Percentiles rank a stretch among this genome's conserved stretches.
phyloP scores from a whole-genome alignment of 2,888 invertebrate species.

The Rhodophaea formosa region DNA sequence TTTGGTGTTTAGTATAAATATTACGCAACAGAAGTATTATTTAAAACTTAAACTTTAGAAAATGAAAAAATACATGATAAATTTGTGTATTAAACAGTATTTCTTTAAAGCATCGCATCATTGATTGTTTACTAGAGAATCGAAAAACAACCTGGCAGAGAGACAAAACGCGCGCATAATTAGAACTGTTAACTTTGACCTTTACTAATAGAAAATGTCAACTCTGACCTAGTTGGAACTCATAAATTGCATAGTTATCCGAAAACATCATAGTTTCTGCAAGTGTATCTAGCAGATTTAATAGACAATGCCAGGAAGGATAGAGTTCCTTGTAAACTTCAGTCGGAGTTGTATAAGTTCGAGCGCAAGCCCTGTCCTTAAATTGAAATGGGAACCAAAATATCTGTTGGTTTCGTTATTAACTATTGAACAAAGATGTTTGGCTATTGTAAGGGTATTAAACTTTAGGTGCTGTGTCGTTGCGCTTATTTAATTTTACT shows the following conservation, averaged over 20 bases:
- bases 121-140: too few species aligned
- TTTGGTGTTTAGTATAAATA: too few species aligned
- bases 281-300: constrained; percentile 70
- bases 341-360: constrained; percentile 66
- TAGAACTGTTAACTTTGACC: not conserved
- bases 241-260: constrained; percentile 11
- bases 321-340: constrained; percentile 71
- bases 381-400: constrained; percentile 75
- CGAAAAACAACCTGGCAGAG: too few species aligned
- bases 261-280: constrained; percentile 47
- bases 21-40: too few species aligned
- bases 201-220: not conserved
- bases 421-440: constrained; percentile 55
- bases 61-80: too few species aligned
- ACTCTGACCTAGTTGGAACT: constrained; percentile 1
- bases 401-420: constrained; percentile 65
- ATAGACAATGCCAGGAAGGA: constrained; percentile 70
- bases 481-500: too few species aligned
- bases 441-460: not conserved
- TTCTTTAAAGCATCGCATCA: too few species aligned
- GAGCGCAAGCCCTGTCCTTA: constrained; percentile 65
- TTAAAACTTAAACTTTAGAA: too few species aligned
- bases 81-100: too few species aligned
- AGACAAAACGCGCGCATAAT: not conserved
- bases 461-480: too few species aligned